These are phyloP conservation scores for Astur gentilis DNA, from an alignment of 2,113 vertebrate species.

Conservation along the genomic window DNA sequence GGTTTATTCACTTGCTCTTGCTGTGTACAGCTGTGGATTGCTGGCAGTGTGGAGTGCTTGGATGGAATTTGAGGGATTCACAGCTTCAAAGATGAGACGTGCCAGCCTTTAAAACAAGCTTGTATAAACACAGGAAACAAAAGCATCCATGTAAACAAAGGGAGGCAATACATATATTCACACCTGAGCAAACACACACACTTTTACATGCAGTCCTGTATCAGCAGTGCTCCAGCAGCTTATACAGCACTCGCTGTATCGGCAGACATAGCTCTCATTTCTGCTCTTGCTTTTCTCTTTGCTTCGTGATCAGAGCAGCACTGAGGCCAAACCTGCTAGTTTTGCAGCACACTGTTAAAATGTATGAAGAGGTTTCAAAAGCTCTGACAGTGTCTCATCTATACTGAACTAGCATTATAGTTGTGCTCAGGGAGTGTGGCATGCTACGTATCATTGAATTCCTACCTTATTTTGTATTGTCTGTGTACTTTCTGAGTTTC, in stretches of 20 bases:
- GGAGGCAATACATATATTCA: neutral
- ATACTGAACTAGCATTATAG: neutral
- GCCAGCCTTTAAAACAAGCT: constrained; percentile 28
- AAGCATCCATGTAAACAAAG: constrained; percentile 29
- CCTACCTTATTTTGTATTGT: neutral
- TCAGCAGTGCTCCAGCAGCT: neutral
- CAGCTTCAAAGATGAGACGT: constrained; percentile 32
- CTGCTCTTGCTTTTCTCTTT: neutral
- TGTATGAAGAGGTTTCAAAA: constrained; percentile 29
- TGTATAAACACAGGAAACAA: constrained; percentile 21
- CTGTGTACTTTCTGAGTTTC: neutral
- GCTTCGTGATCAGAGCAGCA: neutral
- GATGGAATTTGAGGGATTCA: constrained; percentile 36
- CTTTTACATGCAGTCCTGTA: neutral
- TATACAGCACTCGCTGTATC: neutral
- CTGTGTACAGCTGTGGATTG: constrained; percentile 48
- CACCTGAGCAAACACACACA: constrained; percentile 3
- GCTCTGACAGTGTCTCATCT: neutral
- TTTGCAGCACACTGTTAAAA: constrained; percentile 24
- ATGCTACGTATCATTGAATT: neutral
- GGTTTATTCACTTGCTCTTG: constrained; percentile 29
- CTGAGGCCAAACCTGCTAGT: neutral
- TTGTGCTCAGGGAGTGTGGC: neutral
- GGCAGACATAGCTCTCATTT: neutral
- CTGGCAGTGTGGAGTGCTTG: neutral